Conservation (phyloP, 2,888 invertebrate genomes). For the Theodoxus fluviatilis region DNA sequence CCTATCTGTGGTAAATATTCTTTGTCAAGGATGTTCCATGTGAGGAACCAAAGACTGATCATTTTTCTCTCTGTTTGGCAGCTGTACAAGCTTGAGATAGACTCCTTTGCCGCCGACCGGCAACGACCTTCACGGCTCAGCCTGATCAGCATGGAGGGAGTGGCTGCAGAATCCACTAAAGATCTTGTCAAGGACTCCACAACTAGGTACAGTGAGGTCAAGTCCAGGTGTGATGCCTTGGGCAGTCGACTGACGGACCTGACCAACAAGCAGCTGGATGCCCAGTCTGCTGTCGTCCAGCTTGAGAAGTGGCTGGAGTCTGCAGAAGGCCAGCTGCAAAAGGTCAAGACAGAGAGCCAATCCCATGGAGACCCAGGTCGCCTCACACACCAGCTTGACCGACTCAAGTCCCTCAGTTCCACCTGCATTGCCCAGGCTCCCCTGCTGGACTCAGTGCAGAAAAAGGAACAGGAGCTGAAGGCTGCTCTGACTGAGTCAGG, state of each 20-base stretch:
- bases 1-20: background rate
- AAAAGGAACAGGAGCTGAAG: conserved; percentile 67
- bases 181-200: conserved; percentile 70
- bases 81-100: conserved; percentile 55
- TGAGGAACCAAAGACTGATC: background rate
- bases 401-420: conserved; percentile 83
- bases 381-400: conserved; percentile 78
- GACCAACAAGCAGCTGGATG: conserved; percentile 88
- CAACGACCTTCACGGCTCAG: conserved; percentile 48
- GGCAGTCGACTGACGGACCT: conserved; percentile 91
- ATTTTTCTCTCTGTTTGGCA: conserved; percentile 40
- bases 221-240: conserved; percentile 81
- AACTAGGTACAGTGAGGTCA: conserved; percentile 74
- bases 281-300: conserved; percentile 94
- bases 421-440: conserved; percentile 87
- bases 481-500: too few species aligned
- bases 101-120: conserved; percentile 69
- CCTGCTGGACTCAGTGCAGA: conserved; percentile 83
- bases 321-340: conserved; percentile 70
- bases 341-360: conserved; percentile 65
- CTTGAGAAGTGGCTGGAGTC: conserved; percentile 92
- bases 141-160: conserved; percentile 63
- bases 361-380: conserved; percentile 50
- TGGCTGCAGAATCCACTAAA: conserved; percentile 66
- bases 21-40: too few species aligned